phyloP scores from a whole-genome alignment of 2,113 vertebrate genomes.

The Genyomyrus donnyi region DNA sequence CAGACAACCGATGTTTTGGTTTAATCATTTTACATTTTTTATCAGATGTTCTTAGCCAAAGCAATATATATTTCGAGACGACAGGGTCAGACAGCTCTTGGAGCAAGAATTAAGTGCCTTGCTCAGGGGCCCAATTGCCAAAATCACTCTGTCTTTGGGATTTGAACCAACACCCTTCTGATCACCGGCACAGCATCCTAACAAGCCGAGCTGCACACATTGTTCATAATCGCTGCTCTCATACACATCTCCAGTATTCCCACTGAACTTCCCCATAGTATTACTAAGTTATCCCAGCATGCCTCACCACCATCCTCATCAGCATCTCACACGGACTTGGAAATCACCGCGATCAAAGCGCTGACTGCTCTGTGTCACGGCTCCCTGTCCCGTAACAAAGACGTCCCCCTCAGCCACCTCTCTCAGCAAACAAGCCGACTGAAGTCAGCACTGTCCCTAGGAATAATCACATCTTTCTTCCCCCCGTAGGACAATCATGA shows the following conservation, averaged over 20 bases:
- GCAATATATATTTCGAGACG: not conserved
- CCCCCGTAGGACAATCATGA: not conserved
- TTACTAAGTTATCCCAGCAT: not conserved
- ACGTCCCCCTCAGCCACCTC: not conserved
- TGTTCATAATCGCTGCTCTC: not conserved
- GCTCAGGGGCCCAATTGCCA: not conserved
- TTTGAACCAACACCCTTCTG: not conserved
- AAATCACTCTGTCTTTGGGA: not conserved
- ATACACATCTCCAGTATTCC: not conserved
- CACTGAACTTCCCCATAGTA: not conserved
- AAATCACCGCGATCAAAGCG: not conserved
- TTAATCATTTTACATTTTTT: not conserved
- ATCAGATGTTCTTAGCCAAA: not conserved
- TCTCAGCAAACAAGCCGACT: not conserved
- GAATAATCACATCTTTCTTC: not conserved
- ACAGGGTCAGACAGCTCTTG: not conserved
- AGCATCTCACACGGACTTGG: not conserved
- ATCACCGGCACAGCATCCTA: not conserved
- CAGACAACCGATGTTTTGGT: not conserved
- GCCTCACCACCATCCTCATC: not conserved
- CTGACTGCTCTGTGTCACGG: not conserved
- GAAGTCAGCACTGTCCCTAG: not conserved
- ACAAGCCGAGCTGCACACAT: not conserved
- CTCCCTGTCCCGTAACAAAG: not conserved
- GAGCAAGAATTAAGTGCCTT: not conserved